A percentile compares a stretch with the other conserved stretches of the same genome.
These are phyloP conservation scores for Chlamydotis undulata DNA, from an alignment of 2,113 vertebrate species.

Conservation along the genomic window DNA sequence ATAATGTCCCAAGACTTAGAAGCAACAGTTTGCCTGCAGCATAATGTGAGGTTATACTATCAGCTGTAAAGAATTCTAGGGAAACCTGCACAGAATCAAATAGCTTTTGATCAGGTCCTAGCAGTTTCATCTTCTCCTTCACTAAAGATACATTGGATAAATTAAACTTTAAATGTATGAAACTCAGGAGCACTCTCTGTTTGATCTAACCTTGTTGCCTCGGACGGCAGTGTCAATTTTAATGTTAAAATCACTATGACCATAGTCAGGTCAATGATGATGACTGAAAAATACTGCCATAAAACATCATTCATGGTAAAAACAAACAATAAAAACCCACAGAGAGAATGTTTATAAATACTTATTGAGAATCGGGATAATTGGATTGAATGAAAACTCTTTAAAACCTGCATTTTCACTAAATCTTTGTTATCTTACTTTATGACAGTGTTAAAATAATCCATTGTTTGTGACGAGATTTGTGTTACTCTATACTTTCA, in stretches of 20 bases:
- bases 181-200: not conserved
- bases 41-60: not conserved
- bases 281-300: not conserved
- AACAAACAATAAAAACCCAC: not conserved
- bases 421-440: not conserved
- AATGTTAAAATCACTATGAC: not conserved
- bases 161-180: not conserved
- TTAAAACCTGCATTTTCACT: not conserved
- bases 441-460: not conserved
- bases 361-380: not conserved
- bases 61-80: conserved; percentile 5
- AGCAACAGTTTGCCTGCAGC: not conserved
- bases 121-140: not conserved
- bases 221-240: not conserved
- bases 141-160: not conserved
- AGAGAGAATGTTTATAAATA: not conserved
- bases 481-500: not conserved
- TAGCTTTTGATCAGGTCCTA: not conserved
- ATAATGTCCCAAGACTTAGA: not conserved
- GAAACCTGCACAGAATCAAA: not conserved
- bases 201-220: not conserved
- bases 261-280: not conserved
- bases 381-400: not conserved
- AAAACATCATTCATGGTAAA: not conserved
- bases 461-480: not conserved